Conservation (phyloP, 1,140 invertebrate species). For the Campoletis sonorensis region DNA sequence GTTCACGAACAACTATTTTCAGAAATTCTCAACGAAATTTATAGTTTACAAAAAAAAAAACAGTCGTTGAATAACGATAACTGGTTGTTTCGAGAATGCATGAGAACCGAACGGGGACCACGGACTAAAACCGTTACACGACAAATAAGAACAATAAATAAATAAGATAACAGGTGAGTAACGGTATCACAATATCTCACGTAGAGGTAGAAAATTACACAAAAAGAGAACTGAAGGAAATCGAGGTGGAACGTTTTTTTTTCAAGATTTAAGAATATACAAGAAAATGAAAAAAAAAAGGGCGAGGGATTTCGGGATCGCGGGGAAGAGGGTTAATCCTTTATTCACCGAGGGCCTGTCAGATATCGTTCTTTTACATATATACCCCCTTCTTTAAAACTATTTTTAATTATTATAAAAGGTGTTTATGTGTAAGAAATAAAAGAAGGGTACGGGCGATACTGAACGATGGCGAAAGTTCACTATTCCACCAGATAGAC, state of each 20-base stretch:
- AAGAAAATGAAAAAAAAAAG: not conserved
- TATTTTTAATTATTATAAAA: no score
- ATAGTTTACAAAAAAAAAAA: not conserved
- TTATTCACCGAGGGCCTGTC: no score
- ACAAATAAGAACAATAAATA: not conserved
- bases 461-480: slow-evolving; percentile 62
- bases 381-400: no score
- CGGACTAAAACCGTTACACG: not conserved
- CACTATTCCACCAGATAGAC: slow-evolving; percentile 65
- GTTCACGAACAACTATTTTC: not conserved
- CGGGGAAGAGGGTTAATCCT: not conserved
- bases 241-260: not conserved
- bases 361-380: no score
- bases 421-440: not conserved
- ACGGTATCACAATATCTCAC: slow-evolving; percentile 6
- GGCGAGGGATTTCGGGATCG: not conserved
- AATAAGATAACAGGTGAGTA: slow-evolving; percentile 33
- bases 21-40: not conserved
- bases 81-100: no score
- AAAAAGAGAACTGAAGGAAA: not conserved
- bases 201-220: not conserved
- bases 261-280: not conserved
- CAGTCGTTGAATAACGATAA: no score
- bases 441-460: slow-evolving; percentile 49
- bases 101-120: not conserved